phyloP scores from a whole-genome alignment of 2,888 invertebrate genomes.

The Protodeltote pygarga region DNA sequence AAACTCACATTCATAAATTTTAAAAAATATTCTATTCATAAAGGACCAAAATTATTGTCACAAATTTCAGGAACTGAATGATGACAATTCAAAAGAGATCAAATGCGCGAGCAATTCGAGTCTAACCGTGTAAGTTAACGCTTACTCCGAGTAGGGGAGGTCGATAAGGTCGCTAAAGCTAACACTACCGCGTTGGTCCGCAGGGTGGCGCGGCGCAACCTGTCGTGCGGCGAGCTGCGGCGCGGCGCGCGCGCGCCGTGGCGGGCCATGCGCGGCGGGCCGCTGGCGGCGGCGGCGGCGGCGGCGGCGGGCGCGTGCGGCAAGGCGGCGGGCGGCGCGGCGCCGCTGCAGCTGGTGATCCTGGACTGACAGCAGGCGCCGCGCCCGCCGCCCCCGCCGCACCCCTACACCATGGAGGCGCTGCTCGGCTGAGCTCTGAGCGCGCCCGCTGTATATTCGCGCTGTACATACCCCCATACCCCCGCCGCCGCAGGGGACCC shows the following conservation, averaged over 20 bases:
- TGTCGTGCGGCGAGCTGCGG: conserved; percentile 88
- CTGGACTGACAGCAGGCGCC: conserved; percentile 90
- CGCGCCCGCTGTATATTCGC: conserved; percentile 70
- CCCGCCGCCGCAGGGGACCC: conserved; percentile 27
- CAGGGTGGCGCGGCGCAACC: conserved; percentile 94
- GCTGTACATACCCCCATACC: conserved; percentile 71
- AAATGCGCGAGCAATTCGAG: too few relatives aligned
- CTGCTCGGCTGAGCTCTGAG: conserved; percentile 83
- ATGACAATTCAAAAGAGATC: too few relatives aligned
- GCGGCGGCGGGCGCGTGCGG: conserved; percentile 82
- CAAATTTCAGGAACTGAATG: too few relatives aligned
- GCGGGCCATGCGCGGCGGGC: conserved; percentile 77
- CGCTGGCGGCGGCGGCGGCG: conserved; percentile 87
- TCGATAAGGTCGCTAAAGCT: too few relatives aligned
- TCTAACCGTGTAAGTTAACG: too few relatives aligned
- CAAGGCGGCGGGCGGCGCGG: conserved; percentile 84
- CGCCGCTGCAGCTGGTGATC: conserved; percentile 90
- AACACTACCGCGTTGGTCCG: conserved; percentile 10
- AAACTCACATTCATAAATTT: too few relatives aligned
- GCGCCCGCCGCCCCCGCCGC: conserved; percentile 79
- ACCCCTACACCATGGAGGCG: conserved; percentile 89
- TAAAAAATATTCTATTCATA: too few relatives aligned
- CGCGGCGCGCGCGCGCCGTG: conserved; percentile 87
- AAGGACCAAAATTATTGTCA: too few relatives aligned
- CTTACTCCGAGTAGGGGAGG: too few relatives aligned